phyloP scores from a whole-genome alignment of 2,113 vertebrate genomes.

The Callipepla californica region DNA sequence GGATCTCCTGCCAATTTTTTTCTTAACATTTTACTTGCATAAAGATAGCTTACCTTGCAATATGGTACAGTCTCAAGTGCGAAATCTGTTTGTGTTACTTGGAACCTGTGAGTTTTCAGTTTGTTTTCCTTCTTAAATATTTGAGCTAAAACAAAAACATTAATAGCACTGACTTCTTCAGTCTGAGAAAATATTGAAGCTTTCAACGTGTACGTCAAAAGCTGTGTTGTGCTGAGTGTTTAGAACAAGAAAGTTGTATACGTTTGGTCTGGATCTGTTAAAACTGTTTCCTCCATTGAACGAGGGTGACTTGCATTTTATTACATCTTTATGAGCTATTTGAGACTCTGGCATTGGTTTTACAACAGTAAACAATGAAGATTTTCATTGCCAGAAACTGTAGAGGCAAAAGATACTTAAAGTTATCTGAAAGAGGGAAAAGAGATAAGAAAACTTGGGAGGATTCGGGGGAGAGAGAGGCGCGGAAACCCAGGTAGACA shows the following conservation, averaged over 20 bases:
- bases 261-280: neutral
- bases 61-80: neutral
- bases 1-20: neutral
- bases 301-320: neutral
- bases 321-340: neutral
- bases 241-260: neutral
- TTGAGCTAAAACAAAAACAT: neutral
- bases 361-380: neutral
- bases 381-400: neutral
- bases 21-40: neutral
- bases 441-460: too few relatives aligned
- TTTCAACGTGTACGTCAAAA: neutral
- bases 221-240: neutral
- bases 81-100: neutral
- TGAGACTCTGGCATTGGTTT: neutral
- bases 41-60: neutral
- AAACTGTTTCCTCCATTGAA: neutral
- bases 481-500: neutral
- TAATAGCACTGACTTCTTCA: neutral
- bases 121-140: neutral
- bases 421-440: neutral
- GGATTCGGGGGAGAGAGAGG: neutral
- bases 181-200: neutral
- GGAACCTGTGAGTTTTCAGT: neutral
- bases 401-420: neutral